Evolutionary conservation across 2,888 invertebrate species (phyloP), one percentile per base, ranked within the genome.

Genomic region (Tridacna gigas): DNA sequence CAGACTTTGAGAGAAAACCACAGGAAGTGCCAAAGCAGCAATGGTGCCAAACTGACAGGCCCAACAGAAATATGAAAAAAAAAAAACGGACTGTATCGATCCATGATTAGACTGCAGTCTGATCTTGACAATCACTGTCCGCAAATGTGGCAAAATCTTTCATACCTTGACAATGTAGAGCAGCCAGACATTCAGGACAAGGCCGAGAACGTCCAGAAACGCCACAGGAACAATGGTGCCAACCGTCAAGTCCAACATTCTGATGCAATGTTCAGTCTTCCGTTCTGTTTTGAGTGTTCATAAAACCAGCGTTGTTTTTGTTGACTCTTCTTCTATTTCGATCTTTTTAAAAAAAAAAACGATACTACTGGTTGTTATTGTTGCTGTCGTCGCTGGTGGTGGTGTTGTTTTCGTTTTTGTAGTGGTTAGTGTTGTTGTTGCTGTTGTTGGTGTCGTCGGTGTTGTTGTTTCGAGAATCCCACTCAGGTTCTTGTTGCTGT

Each of bases 161-260:
- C 77, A 13, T 61, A 79, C 79, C 79, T 79, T 79, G 11, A 79
- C 48, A 3, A 56, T 74, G 15, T 74, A 73, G 11, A 79, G 51
- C 47, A 79, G 48, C 51, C 79, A 79, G 0, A 66, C 13, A 20
- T 79, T 79, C 25, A 79, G 74, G 22, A 79, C 26, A 7, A 74
- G 20, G 0, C 65, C 79, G 0, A 74, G 26, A 20, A 67, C 45
- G 28, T 66, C 51, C 3, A 79, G 60, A 18, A 74, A 47, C 22
- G 28, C 65, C n/a, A 79, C 74, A 13, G 79, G 56, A 22, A 78
- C 37, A 4, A 78, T 47, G 22, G 61, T 28, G 22, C 48, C 71
- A 18, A 71, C 45, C 7, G 71, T 51, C 51, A 51, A 9, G 9
- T 71, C 71, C 45, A 69, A 69, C 69, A 69, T 69, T 25, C 22